Evolutionary conservation across 2,113 vertebrate species (phyloP).

Genomic region (Microtus ochrogaster): DNA sequence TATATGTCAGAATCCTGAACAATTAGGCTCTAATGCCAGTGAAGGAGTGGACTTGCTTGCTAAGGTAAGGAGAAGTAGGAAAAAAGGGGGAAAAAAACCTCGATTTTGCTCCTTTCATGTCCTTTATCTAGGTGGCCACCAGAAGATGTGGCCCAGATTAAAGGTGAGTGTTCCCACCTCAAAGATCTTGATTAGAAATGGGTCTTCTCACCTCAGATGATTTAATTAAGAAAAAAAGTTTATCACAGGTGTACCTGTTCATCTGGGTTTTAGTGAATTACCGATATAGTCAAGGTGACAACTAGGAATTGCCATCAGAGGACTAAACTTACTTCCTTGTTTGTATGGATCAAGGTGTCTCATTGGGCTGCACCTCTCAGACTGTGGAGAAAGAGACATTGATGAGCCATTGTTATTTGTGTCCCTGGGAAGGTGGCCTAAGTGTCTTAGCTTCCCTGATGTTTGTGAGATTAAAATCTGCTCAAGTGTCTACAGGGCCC

Average conservation of each 20-base stretch:
- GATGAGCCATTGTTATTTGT: too few relatives aligned
- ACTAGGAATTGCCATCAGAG: background rate
- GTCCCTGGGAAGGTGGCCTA: background rate
- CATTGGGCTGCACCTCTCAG: background rate
- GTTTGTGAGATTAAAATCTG: background rate
- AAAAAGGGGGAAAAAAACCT: background rate
- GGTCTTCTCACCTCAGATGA: background rate
- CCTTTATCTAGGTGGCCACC: background rate
- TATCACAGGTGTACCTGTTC: background rate
- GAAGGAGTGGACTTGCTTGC: background rate
- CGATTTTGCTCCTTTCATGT: background rate
- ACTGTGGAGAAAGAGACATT: background rate
- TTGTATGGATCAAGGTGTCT: background rate
- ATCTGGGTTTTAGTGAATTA: background rate
- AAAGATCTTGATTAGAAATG: background rate
- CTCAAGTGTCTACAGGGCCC: background rate
- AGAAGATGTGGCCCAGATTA: background rate
- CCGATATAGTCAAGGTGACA: background rate
- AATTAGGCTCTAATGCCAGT: background rate
- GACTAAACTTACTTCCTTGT: background rate
- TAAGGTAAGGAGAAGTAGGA: background rate
- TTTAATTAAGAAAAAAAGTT: background rate
- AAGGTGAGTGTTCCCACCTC: background rate
- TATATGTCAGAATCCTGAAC: background rate
- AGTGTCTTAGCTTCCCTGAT: background rate